These are phyloP conservation scores for Erythrolamprus reginae DNA, from an alignment of 2,113 vertebrate species.

Conservation along the genomic window DNA sequence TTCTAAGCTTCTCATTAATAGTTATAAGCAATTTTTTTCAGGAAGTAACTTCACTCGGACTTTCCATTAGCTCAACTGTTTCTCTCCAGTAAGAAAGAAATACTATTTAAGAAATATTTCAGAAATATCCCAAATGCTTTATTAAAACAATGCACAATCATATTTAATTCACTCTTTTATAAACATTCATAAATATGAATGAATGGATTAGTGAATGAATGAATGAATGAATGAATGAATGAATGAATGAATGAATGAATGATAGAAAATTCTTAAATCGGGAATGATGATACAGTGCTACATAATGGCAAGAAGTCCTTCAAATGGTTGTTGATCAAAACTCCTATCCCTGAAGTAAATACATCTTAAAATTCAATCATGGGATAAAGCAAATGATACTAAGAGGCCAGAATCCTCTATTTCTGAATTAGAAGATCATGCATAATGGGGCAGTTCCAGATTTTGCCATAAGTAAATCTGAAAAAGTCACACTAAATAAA, in stretches of 20 bases:
- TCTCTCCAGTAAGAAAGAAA: constrained; percentile 66
- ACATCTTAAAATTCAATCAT: background rate
- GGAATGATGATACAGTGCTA: constrained; percentile 19
- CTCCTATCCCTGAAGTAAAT: background rate
- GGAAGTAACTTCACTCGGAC: constrained; percentile 59
- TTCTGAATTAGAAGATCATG: background rate
- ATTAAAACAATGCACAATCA: constrained; percentile 47
- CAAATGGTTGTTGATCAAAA: background rate
- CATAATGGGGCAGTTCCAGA: background rate
- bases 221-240: too few relatives aligned
- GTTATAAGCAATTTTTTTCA: constrained; percentile 42
- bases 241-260: background rate
- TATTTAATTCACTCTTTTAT: constrained; percentile 66
- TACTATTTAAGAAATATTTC: too few relatives aligned
- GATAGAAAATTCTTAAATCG: constrained; percentile 7
- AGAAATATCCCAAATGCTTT: constrained; percentile 70
- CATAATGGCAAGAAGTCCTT: background rate
- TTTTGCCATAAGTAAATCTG: background rate
- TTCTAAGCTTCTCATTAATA: background rate
- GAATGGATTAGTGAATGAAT: too few relatives aligned
- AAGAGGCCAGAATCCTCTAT: background rate
- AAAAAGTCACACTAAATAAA: background rate
- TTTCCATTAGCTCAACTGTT: constrained; percentile 68
- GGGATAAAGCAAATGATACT: background rate
- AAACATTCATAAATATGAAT: constrained; percentile 45